These are phyloP conservation scores for Polia nebulosa DNA, from an alignment of 2,888 invertebrate genomes.

Conservation along the genomic window DNA sequence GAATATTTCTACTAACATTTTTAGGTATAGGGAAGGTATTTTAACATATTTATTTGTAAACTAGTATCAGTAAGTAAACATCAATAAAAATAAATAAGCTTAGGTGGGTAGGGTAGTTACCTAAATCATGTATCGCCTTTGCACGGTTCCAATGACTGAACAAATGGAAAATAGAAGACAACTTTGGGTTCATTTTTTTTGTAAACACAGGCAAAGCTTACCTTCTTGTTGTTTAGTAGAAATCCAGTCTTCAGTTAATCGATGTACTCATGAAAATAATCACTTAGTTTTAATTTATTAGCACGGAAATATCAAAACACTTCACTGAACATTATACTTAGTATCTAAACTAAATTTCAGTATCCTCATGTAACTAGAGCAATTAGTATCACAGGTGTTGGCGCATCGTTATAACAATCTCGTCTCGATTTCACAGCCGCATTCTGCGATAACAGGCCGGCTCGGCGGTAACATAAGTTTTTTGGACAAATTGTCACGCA, in stretches of 20 bases:
- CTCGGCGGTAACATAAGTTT: conserved; percentile 79
- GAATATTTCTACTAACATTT: too few species aligned
- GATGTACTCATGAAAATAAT: conserved; percentile 55
- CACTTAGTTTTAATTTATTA: conserved; percentile 74
- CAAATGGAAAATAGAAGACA: not conserved
- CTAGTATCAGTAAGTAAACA: too few species aligned
- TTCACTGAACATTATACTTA: conserved; percentile 82
- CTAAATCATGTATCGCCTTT: not conserved
- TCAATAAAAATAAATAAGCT: too few species aligned
- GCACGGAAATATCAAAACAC: conserved; percentile 81
- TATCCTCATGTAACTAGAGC: conserved; percentile 82
- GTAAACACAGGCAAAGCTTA: conserved; percentile 42
- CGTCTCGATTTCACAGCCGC: conserved; percentile 74
- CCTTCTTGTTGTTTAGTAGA: conserved; percentile 58
- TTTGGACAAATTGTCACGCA: conserved; percentile 83
- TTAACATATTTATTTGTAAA: too few species aligned
- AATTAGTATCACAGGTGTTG: conserved; percentile 84
- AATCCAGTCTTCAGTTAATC: conserved; percentile 65
- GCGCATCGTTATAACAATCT: conserved; percentile 85
- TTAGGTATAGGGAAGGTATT: too few species aligned
- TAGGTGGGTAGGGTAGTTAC: not conserved
- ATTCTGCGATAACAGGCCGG: conserved; percentile 66
- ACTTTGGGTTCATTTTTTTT: conserved; percentile 8
- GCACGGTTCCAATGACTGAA: not conserved
- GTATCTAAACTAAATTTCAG: conserved; percentile 81